A percentile compares a stretch with the other conserved stretches of the same genome.
These are phyloP conservation scores for Chromobotia macracanthus DNA, from an alignment of 2,797 vertebrate genomes.

Conservation along the genomic window DNA sequence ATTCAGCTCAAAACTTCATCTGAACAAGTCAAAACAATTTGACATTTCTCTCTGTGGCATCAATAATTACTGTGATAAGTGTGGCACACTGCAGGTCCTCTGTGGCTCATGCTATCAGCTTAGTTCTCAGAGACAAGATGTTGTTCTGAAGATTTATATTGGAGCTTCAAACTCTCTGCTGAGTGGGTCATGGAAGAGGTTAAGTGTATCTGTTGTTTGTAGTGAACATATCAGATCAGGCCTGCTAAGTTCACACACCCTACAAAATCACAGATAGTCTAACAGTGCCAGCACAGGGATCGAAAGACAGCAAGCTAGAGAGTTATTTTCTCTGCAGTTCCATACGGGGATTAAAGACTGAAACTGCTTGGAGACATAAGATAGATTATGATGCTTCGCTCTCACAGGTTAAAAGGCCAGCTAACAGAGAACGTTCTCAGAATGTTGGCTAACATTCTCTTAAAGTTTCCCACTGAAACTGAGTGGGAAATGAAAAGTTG, in stretches of 20 bases:
- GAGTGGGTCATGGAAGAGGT: not conserved
- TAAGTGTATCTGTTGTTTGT: too few species aligned
- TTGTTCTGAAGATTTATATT: not conserved
- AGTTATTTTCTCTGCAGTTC: conserved; percentile 33
- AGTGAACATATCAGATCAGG: conserved; percentile 10
- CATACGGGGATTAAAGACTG: conserved; percentile 2
- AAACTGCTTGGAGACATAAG: conserved; percentile 4
- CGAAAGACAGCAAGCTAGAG: conserved; percentile 5
- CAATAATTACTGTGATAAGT: not conserved
- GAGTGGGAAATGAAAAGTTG: not conserved
- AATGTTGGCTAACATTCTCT: too few species aligned
- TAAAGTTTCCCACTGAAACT: not conserved
- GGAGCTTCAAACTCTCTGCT: not conserved
- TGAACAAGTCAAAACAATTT: not conserved
- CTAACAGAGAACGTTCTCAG: too few species aligned
- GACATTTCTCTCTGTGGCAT: not conserved
- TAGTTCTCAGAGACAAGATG: conserved; percentile 12
- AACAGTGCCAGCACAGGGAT: conserved; percentile 13
- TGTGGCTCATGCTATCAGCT: not conserved
- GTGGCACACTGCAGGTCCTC: not conserved
- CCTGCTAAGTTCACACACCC: not conserved
- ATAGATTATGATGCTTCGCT: conserved; percentile 12
- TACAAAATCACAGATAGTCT: not conserved
- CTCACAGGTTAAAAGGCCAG: conserved; percentile 14
- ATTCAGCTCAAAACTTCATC: not conserved